Conservation (phyloP, 2,113 vertebrate genomes). For the Salvelinus namaycush region DNA sequence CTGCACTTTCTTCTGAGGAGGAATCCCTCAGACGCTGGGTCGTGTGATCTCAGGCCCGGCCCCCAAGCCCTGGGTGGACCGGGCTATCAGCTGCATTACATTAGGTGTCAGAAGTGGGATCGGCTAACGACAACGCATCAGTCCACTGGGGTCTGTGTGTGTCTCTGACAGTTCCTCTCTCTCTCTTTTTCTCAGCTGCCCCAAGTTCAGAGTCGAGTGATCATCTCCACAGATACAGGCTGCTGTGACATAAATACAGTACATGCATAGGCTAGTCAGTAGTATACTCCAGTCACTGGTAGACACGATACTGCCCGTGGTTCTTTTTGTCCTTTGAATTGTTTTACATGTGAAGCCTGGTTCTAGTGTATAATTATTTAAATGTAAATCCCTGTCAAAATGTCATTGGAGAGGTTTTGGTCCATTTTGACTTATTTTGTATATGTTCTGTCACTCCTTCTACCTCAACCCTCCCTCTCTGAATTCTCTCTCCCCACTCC, state of each 20-base stretch:
- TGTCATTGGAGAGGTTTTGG: not conserved
- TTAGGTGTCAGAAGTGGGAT: slow-evolving; percentile 34
- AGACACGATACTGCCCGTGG: slow-evolving; percentile 27
- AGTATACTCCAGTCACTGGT: not conserved
- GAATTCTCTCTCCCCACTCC: not conserved
- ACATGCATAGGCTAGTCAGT: slow-evolving; percentile 17
- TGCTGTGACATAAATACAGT: not conserved
- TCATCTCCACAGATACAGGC: not conserved
- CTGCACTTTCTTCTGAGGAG: slow-evolving; percentile 35
- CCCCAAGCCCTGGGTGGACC: slow-evolving; percentile 32
- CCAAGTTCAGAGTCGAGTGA: slow-evolving; percentile 24
- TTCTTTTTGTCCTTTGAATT: slow-evolving; percentile 26
- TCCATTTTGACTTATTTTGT: not conserved
- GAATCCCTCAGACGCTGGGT: slow-evolving; percentile 36
- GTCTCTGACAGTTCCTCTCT: slow-evolving; percentile 16
- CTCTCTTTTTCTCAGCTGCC: slow-evolving; percentile 30
- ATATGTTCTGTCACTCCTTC: not conserved
- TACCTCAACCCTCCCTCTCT: slow-evolving; percentile 2
- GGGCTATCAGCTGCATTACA: slow-evolving; percentile 33
- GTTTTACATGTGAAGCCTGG: slow-evolving; percentile 25
- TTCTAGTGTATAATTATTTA: slow-evolving; percentile 28
- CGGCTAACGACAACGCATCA: slow-evolving; percentile 18
- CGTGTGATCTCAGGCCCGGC: slow-evolving; percentile 52
- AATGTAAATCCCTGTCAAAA: too few relatives aligned
- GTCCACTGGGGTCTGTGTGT: not conserved